Conservation (phyloP, 2,888 invertebrate genomes). For the Ligdia adustata region DNA sequence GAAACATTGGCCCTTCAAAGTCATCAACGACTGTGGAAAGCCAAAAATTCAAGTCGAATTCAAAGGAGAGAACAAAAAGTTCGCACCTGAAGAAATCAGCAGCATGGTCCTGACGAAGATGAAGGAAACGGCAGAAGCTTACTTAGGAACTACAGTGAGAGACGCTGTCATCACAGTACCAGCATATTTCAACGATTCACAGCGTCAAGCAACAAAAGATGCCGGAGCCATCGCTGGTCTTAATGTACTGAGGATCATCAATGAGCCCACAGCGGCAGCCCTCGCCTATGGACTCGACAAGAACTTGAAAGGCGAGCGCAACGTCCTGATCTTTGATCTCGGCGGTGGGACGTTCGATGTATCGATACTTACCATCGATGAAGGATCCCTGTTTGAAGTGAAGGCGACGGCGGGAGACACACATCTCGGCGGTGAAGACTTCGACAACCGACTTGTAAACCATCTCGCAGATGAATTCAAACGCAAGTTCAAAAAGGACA, state of each 20-base stretch:
- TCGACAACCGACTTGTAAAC: slow-evolving; percentile 86
- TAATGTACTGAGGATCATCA: slow-evolving; percentile 92
- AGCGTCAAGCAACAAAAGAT: slow-evolving; percentile 91
- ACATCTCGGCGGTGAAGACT: slow-evolving; percentile 91
- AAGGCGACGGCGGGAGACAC: slow-evolving; percentile 93
- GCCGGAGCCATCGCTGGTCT: slow-evolving; percentile 91
- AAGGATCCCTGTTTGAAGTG: slow-evolving; percentile 90
- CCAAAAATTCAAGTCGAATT: slow-evolving; percentile 88
- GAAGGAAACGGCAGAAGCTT: slow-evolving; percentile 89
- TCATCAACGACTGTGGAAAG: slow-evolving; percentile 86
- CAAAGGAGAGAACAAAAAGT: slow-evolving; percentile 86
- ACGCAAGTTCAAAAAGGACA: slow-evolving; percentile 88
- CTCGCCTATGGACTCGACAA: slow-evolving; percentile 89
- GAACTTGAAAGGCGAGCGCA: slow-evolving; percentile 86
- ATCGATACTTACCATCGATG: slow-evolving; percentile 92
- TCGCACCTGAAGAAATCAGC: slow-evolving; percentile 88
- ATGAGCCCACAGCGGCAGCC: slow-evolving; percentile 91
- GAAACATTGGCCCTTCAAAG: slow-evolving; percentile 93
- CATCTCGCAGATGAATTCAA: slow-evolving; percentile 89
- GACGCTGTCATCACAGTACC: slow-evolving; percentile 93
- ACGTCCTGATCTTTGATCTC: slow-evolving; percentile 87
- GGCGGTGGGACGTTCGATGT: slow-evolving; percentile 91
- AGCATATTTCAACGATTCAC: slow-evolving; percentile 91
- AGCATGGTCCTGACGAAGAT: slow-evolving; percentile 85
- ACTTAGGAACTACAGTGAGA: slow-evolving; percentile 86